phyloP scores from a whole-genome alignment of 30 jellyfish, hydroid and myxozoan species.

The Turritopsis dohrnii region DNA sequence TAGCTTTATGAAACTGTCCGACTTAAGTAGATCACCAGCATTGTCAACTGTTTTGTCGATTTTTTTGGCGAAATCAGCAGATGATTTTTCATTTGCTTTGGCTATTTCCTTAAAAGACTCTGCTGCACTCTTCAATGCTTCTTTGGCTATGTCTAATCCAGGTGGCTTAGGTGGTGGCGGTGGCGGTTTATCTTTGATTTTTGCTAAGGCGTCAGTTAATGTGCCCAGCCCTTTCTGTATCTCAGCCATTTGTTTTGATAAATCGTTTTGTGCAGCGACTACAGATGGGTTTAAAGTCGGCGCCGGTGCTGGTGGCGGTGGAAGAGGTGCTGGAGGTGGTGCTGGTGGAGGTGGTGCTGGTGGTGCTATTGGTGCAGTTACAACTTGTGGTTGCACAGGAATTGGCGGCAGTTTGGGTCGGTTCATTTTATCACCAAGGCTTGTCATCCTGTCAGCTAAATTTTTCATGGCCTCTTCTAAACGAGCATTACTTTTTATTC shows the following conservation, averaged over 20 bases:
- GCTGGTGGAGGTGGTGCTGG: slow-evolving; percentile 13
- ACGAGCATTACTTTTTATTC: slow-evolving; percentile 17
- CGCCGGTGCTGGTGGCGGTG: slow-evolving; percentile 2
- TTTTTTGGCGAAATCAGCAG: slow-evolving; percentile 5
- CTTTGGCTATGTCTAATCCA: not conserved
- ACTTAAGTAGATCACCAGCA: slow-evolving; percentile 11
- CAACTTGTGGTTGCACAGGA: not conserved
- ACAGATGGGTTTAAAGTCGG: not conserved
- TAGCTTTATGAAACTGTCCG: slow-evolving; percentile 7
- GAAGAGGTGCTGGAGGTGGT: not conserved
- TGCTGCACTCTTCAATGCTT: slow-evolving; percentile 24
- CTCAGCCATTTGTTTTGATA: slow-evolving; percentile 10
- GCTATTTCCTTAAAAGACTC: slow-evolving; percentile 25
- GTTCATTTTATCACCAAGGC: slow-evolving; percentile 12
- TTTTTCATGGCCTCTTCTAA: slow-evolving; percentile 22
- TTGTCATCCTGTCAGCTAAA: slow-evolving; percentile 17
- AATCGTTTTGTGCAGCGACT: not conserved
- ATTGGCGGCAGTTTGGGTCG: slow-evolving; percentile 3
- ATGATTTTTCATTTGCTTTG: not conserved
- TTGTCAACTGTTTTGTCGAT: not conserved
- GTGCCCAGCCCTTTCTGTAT: slow-evolving; percentile 13
- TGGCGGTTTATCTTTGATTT: slow-evolving; percentile 18
- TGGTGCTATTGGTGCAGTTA: not conserved
- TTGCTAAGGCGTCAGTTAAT: slow-evolving; percentile 4
- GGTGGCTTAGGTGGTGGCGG: slow-evolving; percentile 15